A percentile compares a stretch with the other conserved stretches of the same genome.
Evolutionary conservation across 1,140 invertebrate species (phyloP).

Genomic region (Papilio glaucus): DNA sequence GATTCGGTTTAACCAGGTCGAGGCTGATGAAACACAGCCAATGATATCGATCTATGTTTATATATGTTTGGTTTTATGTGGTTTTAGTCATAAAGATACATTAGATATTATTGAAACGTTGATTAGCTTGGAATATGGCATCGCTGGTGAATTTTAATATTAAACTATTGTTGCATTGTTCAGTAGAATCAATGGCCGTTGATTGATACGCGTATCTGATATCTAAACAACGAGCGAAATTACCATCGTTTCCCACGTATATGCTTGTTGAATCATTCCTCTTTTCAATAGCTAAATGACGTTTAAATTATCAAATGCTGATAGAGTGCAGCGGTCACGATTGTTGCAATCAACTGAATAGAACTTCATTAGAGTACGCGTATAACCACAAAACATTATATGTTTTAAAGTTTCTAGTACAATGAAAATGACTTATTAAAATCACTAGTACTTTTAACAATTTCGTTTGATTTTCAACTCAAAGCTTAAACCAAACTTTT

Average conservation of each 20-base stretch:
- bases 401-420: no score
- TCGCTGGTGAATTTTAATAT: not conserved
- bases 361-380: not conserved
- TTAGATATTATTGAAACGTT: not conserved
- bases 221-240: not conserved
- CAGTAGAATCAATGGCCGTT: not conserved
- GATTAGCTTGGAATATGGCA: constrained; percentile 9
- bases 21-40: not conserved
- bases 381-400: constrained; percentile 4
- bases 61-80: not conserved
- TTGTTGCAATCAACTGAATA: constrained; percentile 8
- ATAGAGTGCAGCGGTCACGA: not conserved
- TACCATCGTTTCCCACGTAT: not conserved
- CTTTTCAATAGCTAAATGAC: not conserved
- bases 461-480: no score
- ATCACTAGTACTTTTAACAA: no score
- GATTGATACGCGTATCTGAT: not conserved
- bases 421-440: no score
- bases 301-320: not conserved
- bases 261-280: not conserved
- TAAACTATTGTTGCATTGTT: not conserved
- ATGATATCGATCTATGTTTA: not conserved
- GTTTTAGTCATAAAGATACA: not conserved
- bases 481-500: no score
- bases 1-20: not conserved